Evolutionary conservation across 2,888 invertebrate genomes (phyloP).

Genomic region (Malthinus flaveolus): DNA sequence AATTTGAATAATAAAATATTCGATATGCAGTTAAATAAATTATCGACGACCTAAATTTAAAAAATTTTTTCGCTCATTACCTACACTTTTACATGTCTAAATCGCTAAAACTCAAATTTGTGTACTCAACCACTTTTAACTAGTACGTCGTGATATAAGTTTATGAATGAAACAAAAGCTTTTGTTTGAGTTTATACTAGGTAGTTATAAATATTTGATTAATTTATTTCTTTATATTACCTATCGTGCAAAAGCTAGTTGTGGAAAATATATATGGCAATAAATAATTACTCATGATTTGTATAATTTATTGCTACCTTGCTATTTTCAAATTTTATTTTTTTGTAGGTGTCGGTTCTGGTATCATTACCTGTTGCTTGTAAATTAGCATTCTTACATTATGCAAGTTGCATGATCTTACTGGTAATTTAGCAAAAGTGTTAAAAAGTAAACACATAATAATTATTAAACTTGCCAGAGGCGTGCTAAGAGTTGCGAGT

Average conservation of each 20-base stretch:
- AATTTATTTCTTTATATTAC: not conserved
- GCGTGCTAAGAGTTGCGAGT: too few relatives aligned
- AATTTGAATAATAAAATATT: conserved; percentile 28
- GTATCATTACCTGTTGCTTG: too few relatives aligned
- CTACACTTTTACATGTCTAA: not conserved
- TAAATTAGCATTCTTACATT: too few relatives aligned
- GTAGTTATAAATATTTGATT: conserved; percentile 8
- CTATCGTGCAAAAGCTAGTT: too few relatives aligned
- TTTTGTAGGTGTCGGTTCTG: too few relatives aligned
- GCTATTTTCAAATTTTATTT: too few relatives aligned
- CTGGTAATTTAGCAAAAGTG: too few relatives aligned
- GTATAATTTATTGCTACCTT: not conserved
- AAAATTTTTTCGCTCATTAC: conserved; percentile 14
- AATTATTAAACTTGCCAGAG: too few relatives aligned
- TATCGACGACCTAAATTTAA: conserved; percentile 19
- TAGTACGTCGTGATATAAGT: not conserved
- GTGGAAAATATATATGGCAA: not conserved
- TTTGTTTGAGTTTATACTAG: not conserved
- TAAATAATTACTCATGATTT: conserved; percentile 2
- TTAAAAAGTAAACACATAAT: too few relatives aligned
- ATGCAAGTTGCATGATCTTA: too few relatives aligned
- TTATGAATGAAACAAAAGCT: conserved; percentile 12
- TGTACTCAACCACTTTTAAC: conserved; percentile 1
- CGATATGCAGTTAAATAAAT: conserved; percentile 18
- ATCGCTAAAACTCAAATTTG: not conserved